These are phyloP conservation scores for Litoditis marina DNA, from an alignment of 2,888 invertebrate genomes.

Conservation along the genomic window DNA sequence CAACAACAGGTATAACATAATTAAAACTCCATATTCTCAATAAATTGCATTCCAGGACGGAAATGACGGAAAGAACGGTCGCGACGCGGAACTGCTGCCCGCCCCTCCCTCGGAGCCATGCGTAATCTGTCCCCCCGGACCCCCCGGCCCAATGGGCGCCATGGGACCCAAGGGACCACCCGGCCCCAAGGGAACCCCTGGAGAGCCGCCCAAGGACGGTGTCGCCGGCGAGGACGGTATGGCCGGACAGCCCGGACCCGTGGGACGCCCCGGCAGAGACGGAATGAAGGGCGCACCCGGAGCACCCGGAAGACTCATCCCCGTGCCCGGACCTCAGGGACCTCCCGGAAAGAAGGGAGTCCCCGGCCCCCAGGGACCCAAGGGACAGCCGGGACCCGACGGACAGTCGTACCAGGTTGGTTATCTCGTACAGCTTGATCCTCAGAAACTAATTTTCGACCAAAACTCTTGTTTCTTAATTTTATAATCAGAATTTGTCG, in stretches of 20 bases:
- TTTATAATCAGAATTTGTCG: too few species aligned
- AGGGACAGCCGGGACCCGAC: constrained; percentile 52
- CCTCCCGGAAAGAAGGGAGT: constrained; percentile 50
- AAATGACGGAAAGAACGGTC: constrained; percentile 51
- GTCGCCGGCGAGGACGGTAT: constrained; percentile 48
- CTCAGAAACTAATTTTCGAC: too few species aligned
- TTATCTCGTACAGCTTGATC: constrained; percentile 40
- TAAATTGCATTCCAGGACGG: too few species aligned
- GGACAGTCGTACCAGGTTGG: constrained; percentile 52
- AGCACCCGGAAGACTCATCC: constrained; percentile 49
- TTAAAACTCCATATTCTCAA: too few species aligned
- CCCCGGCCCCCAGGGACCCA: constrained; percentile 50
- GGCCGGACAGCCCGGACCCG: constrained; percentile 52
- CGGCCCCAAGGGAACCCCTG: constrained; percentile 58
- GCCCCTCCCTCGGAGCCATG: constrained; percentile 50
- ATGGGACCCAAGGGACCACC: constrained; percentile 57
- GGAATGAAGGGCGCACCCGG: constrained; percentile 55
- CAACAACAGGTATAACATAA: too few species aligned
- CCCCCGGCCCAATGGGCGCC: constrained; percentile 49
- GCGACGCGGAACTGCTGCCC: constrained; percentile 46
- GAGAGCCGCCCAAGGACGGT: constrained; percentile 51
- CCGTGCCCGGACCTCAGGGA: constrained; percentile 52
- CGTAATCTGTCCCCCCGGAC: constrained; percentile 58
- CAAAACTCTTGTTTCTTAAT: too few species aligned
- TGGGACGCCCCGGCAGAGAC: constrained; percentile 50